Evolutionary conservation across 2,797 vertebrate species (phyloP).

Genomic region (Gastrophryne carolinensis): DNA sequence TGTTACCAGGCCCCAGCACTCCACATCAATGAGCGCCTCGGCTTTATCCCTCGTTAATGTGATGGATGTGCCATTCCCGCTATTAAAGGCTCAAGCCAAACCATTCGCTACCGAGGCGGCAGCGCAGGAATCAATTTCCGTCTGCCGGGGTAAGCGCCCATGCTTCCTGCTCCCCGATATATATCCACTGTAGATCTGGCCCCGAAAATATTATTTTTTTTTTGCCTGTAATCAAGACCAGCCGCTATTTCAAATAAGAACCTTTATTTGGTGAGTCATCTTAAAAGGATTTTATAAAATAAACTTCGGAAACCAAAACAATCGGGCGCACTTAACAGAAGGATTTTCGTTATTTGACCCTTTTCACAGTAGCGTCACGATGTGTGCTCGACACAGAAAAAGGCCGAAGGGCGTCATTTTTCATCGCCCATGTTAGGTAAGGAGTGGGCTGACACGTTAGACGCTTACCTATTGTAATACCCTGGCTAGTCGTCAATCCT

Average conservation of each 20-base stretch:
- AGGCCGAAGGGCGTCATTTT: too few relatives aligned
- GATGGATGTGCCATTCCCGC: constrained; percentile 11
- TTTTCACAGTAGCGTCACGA: neutral
- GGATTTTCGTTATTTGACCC: neutral
- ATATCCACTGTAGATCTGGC: too few relatives aligned
- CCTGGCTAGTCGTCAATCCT: too few relatives aligned
- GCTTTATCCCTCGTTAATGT: constrained; percentile 10
- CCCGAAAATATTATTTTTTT: neutral
- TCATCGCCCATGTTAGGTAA: too few relatives aligned
- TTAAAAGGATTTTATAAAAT: neutral
- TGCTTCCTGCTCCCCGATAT: too few relatives aligned
- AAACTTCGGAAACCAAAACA: constrained; percentile 2
- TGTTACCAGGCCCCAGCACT: constrained; percentile 5
- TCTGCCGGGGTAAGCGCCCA: too few relatives aligned
- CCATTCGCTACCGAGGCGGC: constrained; percentile 18
- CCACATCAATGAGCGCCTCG: constrained; percentile 1
- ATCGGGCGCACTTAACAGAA: neutral
- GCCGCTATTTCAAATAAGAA: neutral
- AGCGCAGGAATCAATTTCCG: neutral
- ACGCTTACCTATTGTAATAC: too few relatives aligned
- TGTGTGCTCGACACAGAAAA: too few relatives aligned
- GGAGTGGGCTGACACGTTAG: too few relatives aligned
- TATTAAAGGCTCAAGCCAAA: constrained; percentile 10
- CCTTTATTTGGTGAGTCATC: constrained; percentile 1
- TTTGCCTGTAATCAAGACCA: constrained; percentile 3